Evolutionary conservation across 2,888 invertebrate species (phyloP).

Genomic region (Himalopsyche japonica): DNA sequence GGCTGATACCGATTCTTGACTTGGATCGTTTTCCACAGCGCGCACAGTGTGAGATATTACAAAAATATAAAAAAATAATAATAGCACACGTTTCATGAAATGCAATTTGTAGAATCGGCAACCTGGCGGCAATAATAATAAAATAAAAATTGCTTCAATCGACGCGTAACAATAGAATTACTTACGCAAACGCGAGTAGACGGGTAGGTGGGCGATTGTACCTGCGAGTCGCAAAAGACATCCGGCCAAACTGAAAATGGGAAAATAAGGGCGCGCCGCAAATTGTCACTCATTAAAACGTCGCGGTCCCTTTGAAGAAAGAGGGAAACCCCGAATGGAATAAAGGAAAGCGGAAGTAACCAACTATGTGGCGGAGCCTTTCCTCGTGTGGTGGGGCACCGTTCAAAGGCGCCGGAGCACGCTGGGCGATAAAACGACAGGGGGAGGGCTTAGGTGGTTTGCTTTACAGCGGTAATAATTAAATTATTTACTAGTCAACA

Average conservation of each 20-base stretch:
- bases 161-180: background rate
- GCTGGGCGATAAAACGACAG: background rate
- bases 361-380: slow-evolving; percentile 10
- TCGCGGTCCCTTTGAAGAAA: slow-evolving; percentile 32
- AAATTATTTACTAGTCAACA: background rate
- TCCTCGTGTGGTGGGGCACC: background rate
- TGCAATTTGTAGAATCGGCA: background rate
- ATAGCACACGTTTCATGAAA: background rate
- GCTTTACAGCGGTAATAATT: background rate
- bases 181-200: background rate
- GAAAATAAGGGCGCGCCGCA: slow-evolving; percentile 18
- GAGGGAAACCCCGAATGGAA: slow-evolving; percentile 24
- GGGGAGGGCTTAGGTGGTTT: background rate
- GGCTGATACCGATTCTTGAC: no score
- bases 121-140: background rate
- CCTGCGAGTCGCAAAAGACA: background rate
- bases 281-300: slow-evolving; percentile 39
- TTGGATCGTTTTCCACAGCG: no score
- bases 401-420: background rate
- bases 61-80: no score
- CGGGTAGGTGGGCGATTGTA: background rate
- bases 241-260: background rate
- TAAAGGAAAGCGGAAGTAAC: slow-evolving; percentile 27
- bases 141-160: background rate
- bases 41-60: no score